phyloP scores from a whole-genome alignment of 1,140 invertebrate species.

The Agrilus planipennis region DNA sequence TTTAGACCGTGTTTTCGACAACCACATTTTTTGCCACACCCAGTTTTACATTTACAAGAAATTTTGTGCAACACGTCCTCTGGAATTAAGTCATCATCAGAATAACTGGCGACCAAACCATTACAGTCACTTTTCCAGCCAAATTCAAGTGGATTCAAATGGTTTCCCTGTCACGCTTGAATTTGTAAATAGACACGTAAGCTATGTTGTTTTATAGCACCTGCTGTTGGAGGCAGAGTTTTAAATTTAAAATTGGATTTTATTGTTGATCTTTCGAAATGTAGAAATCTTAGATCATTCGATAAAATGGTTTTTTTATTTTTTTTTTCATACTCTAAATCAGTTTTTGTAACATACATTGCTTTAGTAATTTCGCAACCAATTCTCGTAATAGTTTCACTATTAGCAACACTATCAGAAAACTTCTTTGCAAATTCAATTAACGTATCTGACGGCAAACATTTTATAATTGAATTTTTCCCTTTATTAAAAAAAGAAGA shows the following conservation, averaged over 20 bases:
- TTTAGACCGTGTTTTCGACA: slow-evolving; percentile 1
- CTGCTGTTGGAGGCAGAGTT: background rate
- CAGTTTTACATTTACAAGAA: slow-evolving; percentile 2
- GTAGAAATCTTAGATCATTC: background rate
- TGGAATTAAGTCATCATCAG: background rate
- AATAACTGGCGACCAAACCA: background rate
- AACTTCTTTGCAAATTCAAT: no score
- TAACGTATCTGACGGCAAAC: no score
- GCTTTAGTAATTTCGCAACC: no score
- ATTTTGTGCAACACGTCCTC: background rate
- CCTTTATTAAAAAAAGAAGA: background rate
- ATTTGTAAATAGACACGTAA: background rate
- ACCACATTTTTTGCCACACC: background rate
- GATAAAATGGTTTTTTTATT: no score
- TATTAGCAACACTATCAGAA: no score
- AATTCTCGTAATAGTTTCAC: no score
- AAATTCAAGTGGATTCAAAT: background rate
- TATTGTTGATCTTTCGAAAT: background rate
- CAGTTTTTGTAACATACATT: no score
- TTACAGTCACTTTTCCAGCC: background rate
- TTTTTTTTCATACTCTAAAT: no score
- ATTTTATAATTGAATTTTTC: no score
- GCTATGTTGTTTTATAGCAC: background rate
- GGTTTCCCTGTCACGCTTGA: background rate
- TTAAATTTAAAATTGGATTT: background rate